phyloP scores from a whole-genome alignment of 2,888 invertebrate species.

The Nematopogon swammerdamellus region DNA sequence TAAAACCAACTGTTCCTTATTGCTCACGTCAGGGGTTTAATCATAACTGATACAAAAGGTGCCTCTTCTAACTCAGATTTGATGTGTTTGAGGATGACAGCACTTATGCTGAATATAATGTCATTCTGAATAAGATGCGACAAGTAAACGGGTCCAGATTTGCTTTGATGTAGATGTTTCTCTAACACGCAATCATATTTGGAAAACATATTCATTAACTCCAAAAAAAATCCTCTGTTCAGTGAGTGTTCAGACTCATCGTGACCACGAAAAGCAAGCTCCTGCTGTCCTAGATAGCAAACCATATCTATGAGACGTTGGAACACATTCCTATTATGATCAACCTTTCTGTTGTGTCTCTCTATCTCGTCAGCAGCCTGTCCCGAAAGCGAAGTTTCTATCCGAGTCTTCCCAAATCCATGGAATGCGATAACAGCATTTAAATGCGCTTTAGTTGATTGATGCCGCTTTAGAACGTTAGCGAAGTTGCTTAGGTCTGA shows the following conservation, averaged over 20 bases:
- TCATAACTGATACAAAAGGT: constrained; percentile 16
- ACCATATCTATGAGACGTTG: too few species aligned
- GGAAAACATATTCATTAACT: constrained; percentile 17
- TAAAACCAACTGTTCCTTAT: constrained; percentile 16
- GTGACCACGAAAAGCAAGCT: constrained; percentile 19
- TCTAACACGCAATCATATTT: constrained; percentile 16
- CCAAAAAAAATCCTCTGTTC: constrained; percentile 17
- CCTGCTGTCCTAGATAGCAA: constrained; percentile 8
- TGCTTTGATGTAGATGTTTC: constrained; percentile 14
- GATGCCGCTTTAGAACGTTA: too few species aligned
- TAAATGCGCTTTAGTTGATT: too few species aligned
- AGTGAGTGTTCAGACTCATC: constrained; percentile 15
- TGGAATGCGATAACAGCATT: too few species aligned
- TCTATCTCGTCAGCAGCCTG: too few species aligned
- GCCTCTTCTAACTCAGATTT: constrained; percentile 14
- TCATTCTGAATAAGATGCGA: constrained; percentile 20
- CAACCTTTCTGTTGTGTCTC: too few species aligned
- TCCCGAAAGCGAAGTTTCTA: too few species aligned
- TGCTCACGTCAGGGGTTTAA: constrained; percentile 16
- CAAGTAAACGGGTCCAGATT: neutral
- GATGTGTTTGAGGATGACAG: constrained; percentile 17
- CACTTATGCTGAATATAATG: constrained; percentile 17
- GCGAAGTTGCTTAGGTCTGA: too few species aligned
- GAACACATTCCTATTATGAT: too few species aligned
- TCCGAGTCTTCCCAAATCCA: too few species aligned